Evolutionary conservation across 2,888 invertebrate genomes (phyloP).

Genomic region (Lithodes maja): DNA sequence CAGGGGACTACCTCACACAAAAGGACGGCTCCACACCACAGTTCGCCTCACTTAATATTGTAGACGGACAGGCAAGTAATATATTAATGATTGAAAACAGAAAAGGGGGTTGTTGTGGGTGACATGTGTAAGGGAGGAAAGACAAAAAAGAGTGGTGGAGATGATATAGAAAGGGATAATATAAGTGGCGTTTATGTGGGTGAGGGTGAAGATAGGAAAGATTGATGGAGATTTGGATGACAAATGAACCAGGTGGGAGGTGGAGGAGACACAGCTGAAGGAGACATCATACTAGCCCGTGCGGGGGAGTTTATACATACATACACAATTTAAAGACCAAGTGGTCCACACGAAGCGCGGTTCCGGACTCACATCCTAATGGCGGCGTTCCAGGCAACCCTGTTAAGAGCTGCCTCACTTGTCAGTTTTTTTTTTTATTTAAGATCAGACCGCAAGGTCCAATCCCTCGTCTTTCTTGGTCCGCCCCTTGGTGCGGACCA

Average conservation of each 20-base stretch:
- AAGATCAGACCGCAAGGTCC: too few relatives aligned
- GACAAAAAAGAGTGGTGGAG: background rate
- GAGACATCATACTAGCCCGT: slow-evolving; percentile 47
- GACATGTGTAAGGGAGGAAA: background rate
- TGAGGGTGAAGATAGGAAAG: background rate
- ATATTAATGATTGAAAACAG: background rate
- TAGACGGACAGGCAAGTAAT: slow-evolving; percentile 48
- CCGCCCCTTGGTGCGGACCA: too few relatives aligned
- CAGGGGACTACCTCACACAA: slow-evolving; percentile 54
- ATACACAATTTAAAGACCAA: too few relatives aligned
- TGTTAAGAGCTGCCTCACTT: too few relatives aligned
- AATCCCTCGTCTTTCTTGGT: too few relatives aligned
- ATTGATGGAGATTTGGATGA: too few relatives aligned
- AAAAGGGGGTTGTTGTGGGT: background rate
- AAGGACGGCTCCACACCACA: slow-evolving; percentile 54
- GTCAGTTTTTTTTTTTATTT: too few relatives aligned
- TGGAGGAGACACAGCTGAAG: slow-evolving; percentile 49
- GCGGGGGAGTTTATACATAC: slow-evolving; percentile 15
- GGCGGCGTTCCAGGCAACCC: too few relatives aligned
- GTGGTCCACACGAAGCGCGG: too few relatives aligned
- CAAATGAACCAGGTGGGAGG: slow-evolving; percentile 31
- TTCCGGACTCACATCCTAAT: too few relatives aligned
- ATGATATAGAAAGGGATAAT: too few relatives aligned
- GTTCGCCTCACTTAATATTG: slow-evolving; percentile 52
- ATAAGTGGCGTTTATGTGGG: too few relatives aligned